A percentile compares a stretch with the other conserved stretches of the same genome.
phyloP scores from a whole-genome alignment of 2,888 invertebrate genomes.

The Nemotelus nigrinus region DNA sequence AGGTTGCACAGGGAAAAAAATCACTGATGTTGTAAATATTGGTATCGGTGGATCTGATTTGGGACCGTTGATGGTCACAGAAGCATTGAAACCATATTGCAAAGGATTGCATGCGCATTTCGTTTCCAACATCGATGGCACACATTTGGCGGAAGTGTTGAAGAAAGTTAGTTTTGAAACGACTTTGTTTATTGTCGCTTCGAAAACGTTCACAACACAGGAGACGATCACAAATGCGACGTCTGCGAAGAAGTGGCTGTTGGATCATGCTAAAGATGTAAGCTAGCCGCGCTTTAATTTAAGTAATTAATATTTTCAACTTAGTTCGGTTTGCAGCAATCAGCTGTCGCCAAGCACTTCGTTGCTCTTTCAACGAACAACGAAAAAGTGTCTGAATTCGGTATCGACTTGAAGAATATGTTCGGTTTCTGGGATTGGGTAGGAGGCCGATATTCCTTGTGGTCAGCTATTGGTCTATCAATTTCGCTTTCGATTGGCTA shows the following conservation, averaged over 20 bases:
- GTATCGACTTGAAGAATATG: slow-evolving; percentile 97
- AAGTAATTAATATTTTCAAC: slow-evolving; percentile 46
- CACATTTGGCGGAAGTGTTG: slow-evolving; percentile 93
- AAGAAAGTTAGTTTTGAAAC: slow-evolving; percentile 92
- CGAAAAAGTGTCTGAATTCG: slow-evolving; percentile 94
- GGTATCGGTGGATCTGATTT: slow-evolving; percentile 99
- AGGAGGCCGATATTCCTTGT: slow-evolving; percentile 95
- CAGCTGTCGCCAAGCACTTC: slow-evolving; percentile 95
- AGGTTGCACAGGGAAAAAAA: slow-evolving; percentile 89
- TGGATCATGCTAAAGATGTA: slow-evolving; percentile 86
- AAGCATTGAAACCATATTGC: slow-evolving; percentile 92
- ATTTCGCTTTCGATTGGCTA: slow-evolving; percentile 93
- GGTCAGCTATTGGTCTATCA: slow-evolving; percentile 99
- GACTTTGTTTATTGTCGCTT: slow-evolving; percentile 96
- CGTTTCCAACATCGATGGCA: slow-evolving; percentile 99
- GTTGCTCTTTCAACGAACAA: slow-evolving; percentile 97
- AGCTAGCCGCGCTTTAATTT: slow-evolving; percentile 57
- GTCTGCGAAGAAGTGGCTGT: slow-evolving; percentile 96
- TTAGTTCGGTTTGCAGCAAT: slow-evolving; percentile 67
- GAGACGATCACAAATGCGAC: slow-evolving; percentile 99
- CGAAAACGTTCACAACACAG: slow-evolving; percentile 99
- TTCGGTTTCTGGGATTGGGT: slow-evolving; percentile 99
- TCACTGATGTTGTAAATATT: slow-evolving; percentile 98
- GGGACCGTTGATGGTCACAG: slow-evolving; percentile 98
- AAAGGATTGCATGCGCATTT: slow-evolving; percentile 90